These are phyloP conservation scores for Strigops habroptila DNA, from an alignment of 2,113 vertebrate species.

Conservation along the genomic window DNA sequence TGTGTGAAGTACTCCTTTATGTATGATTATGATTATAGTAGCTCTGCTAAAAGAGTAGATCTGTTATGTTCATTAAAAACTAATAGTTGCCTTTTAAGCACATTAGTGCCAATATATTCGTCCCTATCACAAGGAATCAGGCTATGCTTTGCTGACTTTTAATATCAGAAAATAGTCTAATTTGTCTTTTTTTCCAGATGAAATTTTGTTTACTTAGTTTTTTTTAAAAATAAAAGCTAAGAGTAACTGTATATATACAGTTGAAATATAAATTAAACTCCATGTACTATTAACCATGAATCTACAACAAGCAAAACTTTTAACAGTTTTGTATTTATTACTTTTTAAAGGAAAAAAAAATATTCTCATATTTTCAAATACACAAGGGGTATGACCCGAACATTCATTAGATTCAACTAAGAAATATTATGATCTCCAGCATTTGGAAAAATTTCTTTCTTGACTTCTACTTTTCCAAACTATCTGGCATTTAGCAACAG, in stretches of 20 bases:
- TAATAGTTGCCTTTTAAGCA: slow-evolving; percentile 57
- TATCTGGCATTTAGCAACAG: neutral
- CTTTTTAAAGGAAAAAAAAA: neutral
- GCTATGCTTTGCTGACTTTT: neutral
- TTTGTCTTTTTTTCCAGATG: neutral
- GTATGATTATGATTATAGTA: slow-evolving; percentile 63
- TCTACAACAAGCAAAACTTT: neutral
- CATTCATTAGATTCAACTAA: neutral
- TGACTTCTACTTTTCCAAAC: neutral
- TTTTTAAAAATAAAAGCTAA: neutral
- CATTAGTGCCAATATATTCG: slow-evolving; percentile 38
- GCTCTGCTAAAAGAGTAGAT: slow-evolving; percentile 53
- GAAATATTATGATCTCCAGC: neutral
- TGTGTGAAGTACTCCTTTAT: slow-evolving; percentile 47
- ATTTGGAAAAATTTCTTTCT: neutral
- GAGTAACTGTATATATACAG: neutral
- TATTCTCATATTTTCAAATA: neutral
- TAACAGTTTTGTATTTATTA: neutral
- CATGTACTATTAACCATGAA: neutral
- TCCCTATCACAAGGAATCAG: slow-evolving; percentile 38
- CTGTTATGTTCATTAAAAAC: slow-evolving; percentile 62
- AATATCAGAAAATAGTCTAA: slow-evolving; percentile 12
- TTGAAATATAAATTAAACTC: neutral
- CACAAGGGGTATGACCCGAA: neutral
- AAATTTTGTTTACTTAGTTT: slow-evolving; percentile 19